Evolutionary conservation across 2,797 vertebrate genomes (phyloP), one percentile per base, ranked within the genome.

Genomic region (Rhinatrema bivittatum): DNA sequence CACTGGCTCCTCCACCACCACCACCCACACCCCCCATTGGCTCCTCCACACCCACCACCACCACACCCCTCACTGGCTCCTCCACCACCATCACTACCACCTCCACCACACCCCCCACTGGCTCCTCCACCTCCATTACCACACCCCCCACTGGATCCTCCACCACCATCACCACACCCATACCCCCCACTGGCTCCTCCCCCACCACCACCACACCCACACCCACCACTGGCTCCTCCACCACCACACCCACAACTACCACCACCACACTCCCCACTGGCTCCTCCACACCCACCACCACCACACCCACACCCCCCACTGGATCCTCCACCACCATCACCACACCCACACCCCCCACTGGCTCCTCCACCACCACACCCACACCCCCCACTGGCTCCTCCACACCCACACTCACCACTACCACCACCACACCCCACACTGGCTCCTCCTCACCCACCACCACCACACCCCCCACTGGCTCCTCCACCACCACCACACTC

Each of bases 401-500:
- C 5, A 12, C 42, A 20, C 9, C 17, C 1, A 49, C 18, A 4
- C 36, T 47, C 16, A 12, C 44, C 4, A 34, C 56, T 21, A 21
- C 33, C 16, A 45, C 45, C 35, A 49, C 43, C 26, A 3, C 49
- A 16, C 47, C 53, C 11, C 20, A n/a, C n/a, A n/a, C n/a, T n/a
- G n/a, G n/a, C n/a, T n/a, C n/a, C n/a, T n/a, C 14, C 0, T 7
- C 18, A 4, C 34, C 56, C 21, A 21, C 33, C 16, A 34, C 56
- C 21, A 21, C 33, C 16, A 45, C 45, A 18, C 30, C 37, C 31
- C 19, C 32, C 2, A 42, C 29, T 18, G 5, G 16, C n/a, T n/a
- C n/a, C n/a, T n/a, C n/a, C n/a, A n/a, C n/a, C n/a, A n/a, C n/a
- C n/a, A n/a, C n/a, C n/a, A n/a, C n/a, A n/a, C n/a, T n/a, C n/a